Evolutionary conservation across 2,888 invertebrate species (phyloP), one percentile per base, ranked within the genome.

Genomic region (Nymphalis urticae): DNA sequence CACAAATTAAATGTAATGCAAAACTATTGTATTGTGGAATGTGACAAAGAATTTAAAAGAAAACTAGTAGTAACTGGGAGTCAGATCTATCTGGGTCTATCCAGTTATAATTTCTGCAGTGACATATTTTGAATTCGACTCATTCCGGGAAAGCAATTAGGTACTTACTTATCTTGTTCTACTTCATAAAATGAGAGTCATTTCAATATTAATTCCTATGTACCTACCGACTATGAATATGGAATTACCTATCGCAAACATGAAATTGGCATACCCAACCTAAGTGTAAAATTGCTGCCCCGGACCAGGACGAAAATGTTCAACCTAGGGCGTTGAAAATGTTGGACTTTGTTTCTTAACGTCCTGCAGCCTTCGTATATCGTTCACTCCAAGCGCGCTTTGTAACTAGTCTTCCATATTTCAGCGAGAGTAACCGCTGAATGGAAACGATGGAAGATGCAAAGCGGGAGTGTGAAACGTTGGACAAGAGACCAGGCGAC

Each of bases 391-490:
- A 97, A 94, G 75, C 97, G 95, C 78, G 97, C 96, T 93, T 97
- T 97, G 94, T 98, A 98, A 89, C 97, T 97, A 79, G 97, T 97
- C 93, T 98, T 98, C 98, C 98, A 98, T 79, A 98, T 97, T 93
- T 98, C 98, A 75, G 98, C 98, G 76, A 98, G 95, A 92, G 98
- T 97, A 48, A 98, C 98, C 42, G 98, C 97, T 72, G 97, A 97
- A 89, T 98, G 98, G 95, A 98, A 98, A 79, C 98, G 96, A 91
- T 98, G 98, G 95, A 98, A 98, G 86, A 98, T 98, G 94, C 97
- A 98, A 76, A 98, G 95, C 51, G 98, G 98, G 76, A 98, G 94
- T 78, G 98, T 97, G 81, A 98, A 95, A 81, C 98, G 96, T 88
- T 98, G 97, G 61, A 98, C 96, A 76, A 98, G 95, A 65, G 97